These are phyloP conservation scores for Stichodactyla helianthus DNA, from an alignment of 64 coral and sea anemone genomes.

Conservation along the genomic window DNA sequence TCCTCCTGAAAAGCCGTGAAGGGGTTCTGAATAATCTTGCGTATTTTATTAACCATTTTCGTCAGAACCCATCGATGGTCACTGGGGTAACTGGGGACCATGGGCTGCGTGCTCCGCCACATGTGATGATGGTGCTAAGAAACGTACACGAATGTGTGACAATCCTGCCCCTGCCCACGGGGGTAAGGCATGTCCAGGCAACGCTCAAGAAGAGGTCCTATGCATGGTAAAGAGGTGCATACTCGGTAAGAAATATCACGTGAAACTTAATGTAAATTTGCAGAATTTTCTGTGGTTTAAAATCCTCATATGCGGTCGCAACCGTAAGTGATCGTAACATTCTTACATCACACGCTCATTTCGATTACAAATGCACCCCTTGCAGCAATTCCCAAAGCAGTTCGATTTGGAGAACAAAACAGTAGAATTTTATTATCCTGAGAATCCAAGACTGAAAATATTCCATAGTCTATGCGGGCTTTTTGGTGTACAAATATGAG, in stretches of 20 bases:
- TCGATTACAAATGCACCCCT: no score
- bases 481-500: no score
- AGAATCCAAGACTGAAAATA: no score
- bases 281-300: no score
- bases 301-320: no score
- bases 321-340: no score
- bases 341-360: no score
- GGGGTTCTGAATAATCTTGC: background rate
- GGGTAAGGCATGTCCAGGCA: constrained; percentile 18
- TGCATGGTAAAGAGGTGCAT: background rate
- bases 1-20: background rate
- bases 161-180: constrained; percentile 48
- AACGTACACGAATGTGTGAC: constrained; percentile 34
- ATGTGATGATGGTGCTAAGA: constrained; percentile 29
- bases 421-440: no score
- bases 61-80: constrained; percentile 5
- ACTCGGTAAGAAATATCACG: background rate
- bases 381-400: no score
- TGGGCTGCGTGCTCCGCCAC: constrained; percentile 47
- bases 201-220: background rate
- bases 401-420: no score
- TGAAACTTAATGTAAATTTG: no score
- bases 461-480: no score
- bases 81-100: constrained; percentile 43
- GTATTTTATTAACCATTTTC: background rate